Conservation (phyloP, 2,888 invertebrate genomes). For the Pimpla rufipes region DNA sequence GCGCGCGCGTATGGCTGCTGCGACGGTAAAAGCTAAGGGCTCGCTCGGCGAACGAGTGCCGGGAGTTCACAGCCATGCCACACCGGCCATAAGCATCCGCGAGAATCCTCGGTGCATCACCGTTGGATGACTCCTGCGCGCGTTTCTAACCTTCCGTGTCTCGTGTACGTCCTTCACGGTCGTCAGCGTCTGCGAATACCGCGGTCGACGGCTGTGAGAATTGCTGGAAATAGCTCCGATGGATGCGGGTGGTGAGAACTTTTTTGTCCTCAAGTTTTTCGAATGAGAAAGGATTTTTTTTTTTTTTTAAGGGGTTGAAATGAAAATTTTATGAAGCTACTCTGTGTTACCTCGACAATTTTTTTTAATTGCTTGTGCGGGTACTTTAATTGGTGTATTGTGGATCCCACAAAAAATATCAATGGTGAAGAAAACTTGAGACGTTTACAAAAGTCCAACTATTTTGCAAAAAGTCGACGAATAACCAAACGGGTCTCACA, state of each 20-base stretch:
- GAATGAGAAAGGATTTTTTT: neutral
- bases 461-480: too few relatives aligned
- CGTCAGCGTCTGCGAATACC: neutral
- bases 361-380: too few relatives aligned
- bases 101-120: conserved; percentile 20
- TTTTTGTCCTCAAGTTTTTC: neutral
- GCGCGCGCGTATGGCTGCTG: conserved; percentile 25
- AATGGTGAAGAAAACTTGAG: too few relatives aligned
- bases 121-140: neutral
- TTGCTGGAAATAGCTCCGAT: neutral
- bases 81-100: conserved; percentile 27
- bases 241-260: neutral
- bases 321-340: too few relatives aligned
- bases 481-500: too few relatives aligned
- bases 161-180: conserved; percentile 15
- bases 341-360: too few relatives aligned
- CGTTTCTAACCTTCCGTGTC: conserved; percentile 5
- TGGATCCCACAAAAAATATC: too few relatives aligned
- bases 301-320: neutral
- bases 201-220: neutral
- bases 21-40: conserved; percentile 27
- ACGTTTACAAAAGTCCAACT: too few relatives aligned
- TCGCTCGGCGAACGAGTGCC: conserved; percentile 5
- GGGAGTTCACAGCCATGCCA: conserved; percentile 38
- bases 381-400: too few relatives aligned